Conservation (phyloP, 2,888 invertebrate genomes). For the Drosophila maculinotata region DNA sequence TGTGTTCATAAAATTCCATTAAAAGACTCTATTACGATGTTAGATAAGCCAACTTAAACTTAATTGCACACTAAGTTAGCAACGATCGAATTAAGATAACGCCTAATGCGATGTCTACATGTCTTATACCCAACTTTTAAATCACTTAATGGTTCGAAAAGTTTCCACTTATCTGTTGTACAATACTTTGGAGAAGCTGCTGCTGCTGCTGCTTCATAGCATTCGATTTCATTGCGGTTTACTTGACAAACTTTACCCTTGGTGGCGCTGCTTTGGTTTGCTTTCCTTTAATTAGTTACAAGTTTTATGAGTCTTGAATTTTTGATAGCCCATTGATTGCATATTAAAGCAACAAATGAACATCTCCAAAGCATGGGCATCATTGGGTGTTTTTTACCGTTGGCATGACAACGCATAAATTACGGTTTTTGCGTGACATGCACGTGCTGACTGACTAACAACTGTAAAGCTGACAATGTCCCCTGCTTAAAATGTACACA, state of each 20-base stretch:
- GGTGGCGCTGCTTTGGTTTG: slow-evolving; percentile 15
- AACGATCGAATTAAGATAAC: slow-evolving; percentile 43
- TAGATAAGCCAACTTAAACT: slow-evolving; percentile 27
- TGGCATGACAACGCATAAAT: slow-evolving; percentile 59
- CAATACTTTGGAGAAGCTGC: slow-evolving; percentile 1
- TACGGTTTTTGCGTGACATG: slow-evolving; percentile 27
- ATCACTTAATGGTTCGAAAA: slow-evolving; percentile 58
- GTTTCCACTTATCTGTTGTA: slow-evolving; percentile 41
- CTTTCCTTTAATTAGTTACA: slow-evolving; percentile 57
- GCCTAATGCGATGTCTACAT: slow-evolving; percentile 4
- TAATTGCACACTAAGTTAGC: slow-evolving; percentile 46
- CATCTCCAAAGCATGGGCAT: slow-evolving; percentile 5
- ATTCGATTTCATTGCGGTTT: slow-evolving; percentile 53
- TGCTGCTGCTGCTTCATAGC: slow-evolving; percentile 40
- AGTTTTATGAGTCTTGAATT: slow-evolving; percentile 49
- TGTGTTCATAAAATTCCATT: slow-evolving; percentile 8
- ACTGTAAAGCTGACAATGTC: slow-evolving; percentile 27
- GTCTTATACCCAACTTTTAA: slow-evolving; percentile 47
- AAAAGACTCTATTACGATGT: slow-evolving; percentile 24
- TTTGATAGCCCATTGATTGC: slow-evolving; percentile 51
- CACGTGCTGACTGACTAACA: slow-evolving; percentile 34
- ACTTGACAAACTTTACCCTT: slow-evolving; percentile 51
- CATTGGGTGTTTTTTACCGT: slow-evolving; percentile 9
- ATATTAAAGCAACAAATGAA: slow-evolving; percentile 33
- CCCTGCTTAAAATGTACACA: slow-evolving; percentile 7